Percentiles rank a stretch among this genome's conserved stretches.
These are phyloP conservation scores for Hippolais icterina DNA, from an alignment of 2,113 vertebrate genomes.

Conservation along the genomic window DNA sequence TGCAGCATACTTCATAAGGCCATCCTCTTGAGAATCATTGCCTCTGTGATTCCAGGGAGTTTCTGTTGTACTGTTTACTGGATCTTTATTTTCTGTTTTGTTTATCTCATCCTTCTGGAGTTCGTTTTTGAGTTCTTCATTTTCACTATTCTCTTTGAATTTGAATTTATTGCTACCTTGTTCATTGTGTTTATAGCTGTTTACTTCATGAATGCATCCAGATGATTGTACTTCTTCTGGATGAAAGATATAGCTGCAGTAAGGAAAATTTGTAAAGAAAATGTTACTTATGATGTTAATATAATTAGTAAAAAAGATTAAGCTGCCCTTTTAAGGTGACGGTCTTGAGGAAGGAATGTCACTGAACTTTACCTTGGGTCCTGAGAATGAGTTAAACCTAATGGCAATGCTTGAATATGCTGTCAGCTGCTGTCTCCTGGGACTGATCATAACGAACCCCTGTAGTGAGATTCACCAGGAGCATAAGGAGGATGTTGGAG, in stretches of 20 bases:
- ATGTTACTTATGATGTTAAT: background rate
- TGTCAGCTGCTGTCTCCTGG: background rate
- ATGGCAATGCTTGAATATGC: background rate
- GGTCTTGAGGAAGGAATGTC: background rate
- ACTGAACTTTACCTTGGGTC: background rate
- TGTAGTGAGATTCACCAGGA: background rate
- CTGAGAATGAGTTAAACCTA: background rate
- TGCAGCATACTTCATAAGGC: background rate
- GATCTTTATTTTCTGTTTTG: background rate
- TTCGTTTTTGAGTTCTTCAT: constrained; percentile 1
- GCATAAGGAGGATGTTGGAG: background rate
- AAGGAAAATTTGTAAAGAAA: background rate
- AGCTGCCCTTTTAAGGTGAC: background rate
- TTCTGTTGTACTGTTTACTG: background rate
- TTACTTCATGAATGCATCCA: constrained; percentile 66
- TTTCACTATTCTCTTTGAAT: constrained; percentile 5
- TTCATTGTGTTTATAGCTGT: constrained; percentile 56
- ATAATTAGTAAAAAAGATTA: background rate
- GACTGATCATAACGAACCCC: fast-evolving
- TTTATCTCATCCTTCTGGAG: background rate
- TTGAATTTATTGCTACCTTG: constrained; percentile 28
- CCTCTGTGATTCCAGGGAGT: background rate
- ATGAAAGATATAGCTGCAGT: constrained; percentile 75
- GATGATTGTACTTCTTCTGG: constrained; percentile 62
- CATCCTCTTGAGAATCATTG: background rate